These are phyloP conservation scores for Mactromeris polynyma DNA, from an alignment of 2,888 invertebrate genomes.

Conservation along the genomic window DNA sequence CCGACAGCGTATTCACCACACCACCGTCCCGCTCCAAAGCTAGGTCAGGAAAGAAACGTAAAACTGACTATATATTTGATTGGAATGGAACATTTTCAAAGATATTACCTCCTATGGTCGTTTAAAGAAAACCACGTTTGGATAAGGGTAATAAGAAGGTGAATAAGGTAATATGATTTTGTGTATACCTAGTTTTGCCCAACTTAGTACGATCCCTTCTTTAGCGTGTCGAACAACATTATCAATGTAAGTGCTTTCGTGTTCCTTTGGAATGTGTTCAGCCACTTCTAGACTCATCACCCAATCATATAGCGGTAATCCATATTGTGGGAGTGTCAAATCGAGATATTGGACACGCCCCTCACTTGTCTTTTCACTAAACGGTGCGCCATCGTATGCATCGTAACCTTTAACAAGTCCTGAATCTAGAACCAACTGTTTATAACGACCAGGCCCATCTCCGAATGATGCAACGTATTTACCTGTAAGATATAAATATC, in stretches of 20 bases:
- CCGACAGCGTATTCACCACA: too few species aligned
- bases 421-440: slow-evolving; percentile 58
- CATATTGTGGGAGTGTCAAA: slow-evolving; percentile 73
- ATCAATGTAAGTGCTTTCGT: slow-evolving; percentile 64
- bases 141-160: too few species aligned
- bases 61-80: too few species aligned
- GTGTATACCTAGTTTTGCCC: slow-evolving; percentile 60
- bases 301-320: slow-evolving; percentile 73
- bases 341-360: slow-evolving; percentile 71
- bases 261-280: slow-evolving; percentile 70
- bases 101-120: too few species aligned
- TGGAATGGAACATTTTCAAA: too few species aligned
- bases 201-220: slow-evolving; percentile 69
- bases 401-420: slow-evolving; percentile 58
- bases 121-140: too few species aligned
- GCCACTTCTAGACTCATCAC: slow-evolving; percentile 73
- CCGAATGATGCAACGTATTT: slow-evolving; percentile 71
- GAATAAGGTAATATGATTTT: too few species aligned
- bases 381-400: slow-evolving; percentile 71
- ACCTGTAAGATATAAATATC: too few species aligned
- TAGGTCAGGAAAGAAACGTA: too few species aligned
- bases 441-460: slow-evolving; percentile 73
- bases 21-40: too few species aligned
- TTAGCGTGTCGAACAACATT: slow-evolving; percentile 69
- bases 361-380: slow-evolving; percentile 63